These are phyloP conservation scores for Acanthaster planci DNA, from an alignment of 35 echinoderm and acorn worm species.

Conservation along the genomic window DNA sequence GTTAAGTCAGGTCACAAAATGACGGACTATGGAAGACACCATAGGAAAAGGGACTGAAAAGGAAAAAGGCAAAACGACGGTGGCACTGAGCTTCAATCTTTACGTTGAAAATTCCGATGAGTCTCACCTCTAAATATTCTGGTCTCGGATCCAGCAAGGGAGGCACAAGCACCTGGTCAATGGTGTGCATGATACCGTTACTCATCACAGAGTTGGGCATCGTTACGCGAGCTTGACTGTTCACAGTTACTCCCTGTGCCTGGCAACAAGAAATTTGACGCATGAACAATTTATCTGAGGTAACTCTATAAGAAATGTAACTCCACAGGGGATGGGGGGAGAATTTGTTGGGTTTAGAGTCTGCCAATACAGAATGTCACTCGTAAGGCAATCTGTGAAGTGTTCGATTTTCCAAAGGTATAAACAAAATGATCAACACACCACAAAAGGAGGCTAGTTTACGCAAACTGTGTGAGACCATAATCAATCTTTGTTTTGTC, in stretches of 20 bases:
- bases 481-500: no score
- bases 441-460: no score
- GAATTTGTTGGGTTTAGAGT: no score
- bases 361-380: no score
- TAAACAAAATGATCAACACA: no score
- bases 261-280: background rate
- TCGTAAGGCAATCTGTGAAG: no score
- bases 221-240: background rate
- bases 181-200: conserved; percentile 49
- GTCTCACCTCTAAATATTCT: background rate
- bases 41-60: background rate
- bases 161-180: conserved; percentile 25
- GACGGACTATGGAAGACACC: conserved; percentile 4
- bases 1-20: conserved; percentile 19
- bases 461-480: no score
- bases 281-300: background rate
- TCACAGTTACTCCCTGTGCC: background rate
- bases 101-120: background rate
- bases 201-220: background rate
- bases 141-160: background rate
- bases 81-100: background rate
- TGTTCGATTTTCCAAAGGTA: no score
- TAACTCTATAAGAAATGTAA: no score
- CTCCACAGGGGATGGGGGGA: no score
- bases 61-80: background rate